Conservation (phyloP, 2,888 invertebrate genomes). For the Drosophila paucipuncta region DNA sequence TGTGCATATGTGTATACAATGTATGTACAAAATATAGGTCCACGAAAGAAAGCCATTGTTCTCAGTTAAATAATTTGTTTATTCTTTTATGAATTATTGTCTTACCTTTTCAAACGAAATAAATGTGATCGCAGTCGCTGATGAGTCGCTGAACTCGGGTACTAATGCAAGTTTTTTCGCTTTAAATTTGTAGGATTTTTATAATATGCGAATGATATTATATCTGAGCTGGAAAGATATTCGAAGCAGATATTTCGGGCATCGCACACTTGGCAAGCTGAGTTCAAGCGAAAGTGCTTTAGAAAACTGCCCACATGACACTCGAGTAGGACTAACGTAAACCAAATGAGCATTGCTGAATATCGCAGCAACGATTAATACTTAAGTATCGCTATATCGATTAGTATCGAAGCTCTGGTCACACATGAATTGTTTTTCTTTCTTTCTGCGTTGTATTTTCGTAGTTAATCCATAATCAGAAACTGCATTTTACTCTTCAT, state of each 20-base stretch:
- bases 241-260: constrained; percentile 12
- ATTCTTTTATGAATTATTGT: background rate
- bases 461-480: too few species aligned
- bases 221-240: constrained; percentile 20
- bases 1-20: background rate
- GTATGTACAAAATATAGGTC: background rate
- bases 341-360: background rate
- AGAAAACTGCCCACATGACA: background rate
- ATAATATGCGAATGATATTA: constrained; percentile 41
- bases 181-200: constrained; percentile 45
- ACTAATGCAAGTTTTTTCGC: constrained; percentile 35
- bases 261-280: constrained; percentile 30
- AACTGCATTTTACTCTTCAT: too few species aligned
- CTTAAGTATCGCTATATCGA: too few species aligned
- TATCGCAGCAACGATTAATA: too few species aligned
- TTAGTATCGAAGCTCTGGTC: too few species aligned
- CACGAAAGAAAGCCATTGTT: background rate
- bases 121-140: constrained; percentile 38
- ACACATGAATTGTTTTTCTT: too few species aligned
- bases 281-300: background rate
- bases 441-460: too few species aligned
- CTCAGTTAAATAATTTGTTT: background rate
- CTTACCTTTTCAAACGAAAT: constrained; percentile 21
- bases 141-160: background rate
- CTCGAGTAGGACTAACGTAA: background rate